A percentile compares a stretch with the other conserved stretches of the same genome.
Evolutionary conservation across 2,888 invertebrate species (phyloP).

Genomic region (Pandemis heparana): DNA sequence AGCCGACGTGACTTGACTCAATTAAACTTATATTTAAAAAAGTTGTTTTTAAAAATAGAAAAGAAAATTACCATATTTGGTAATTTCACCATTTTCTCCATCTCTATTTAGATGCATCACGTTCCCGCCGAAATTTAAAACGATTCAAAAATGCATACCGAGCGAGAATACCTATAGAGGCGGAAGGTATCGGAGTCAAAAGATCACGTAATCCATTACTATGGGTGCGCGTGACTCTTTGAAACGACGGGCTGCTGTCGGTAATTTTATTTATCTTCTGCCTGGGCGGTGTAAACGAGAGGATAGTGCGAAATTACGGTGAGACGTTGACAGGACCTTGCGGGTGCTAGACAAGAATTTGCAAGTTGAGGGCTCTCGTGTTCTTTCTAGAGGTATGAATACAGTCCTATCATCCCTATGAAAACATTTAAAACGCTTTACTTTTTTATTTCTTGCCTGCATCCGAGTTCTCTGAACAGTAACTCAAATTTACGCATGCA

Average conservation of each 20-base stretch:
- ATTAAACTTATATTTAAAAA: not conserved
- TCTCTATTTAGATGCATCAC: conserved; percentile 16
- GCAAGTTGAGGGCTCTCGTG: conserved; percentile 1
- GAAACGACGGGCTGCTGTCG: conserved; percentile 53
- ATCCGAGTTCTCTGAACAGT: too few species aligned
- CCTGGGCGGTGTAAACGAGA: conserved; percentile 15
- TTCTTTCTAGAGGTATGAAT: not conserved
- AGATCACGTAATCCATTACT: conserved; percentile 80
- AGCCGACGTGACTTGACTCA: too few species aligned
- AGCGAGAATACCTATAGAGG: conserved; percentile 54
- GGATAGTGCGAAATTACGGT: conserved; percentile 14
- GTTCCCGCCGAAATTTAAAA: conserved; percentile 36
- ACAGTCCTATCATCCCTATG: not conserved
- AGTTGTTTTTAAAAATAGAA: not conserved
- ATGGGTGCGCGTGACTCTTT: conserved; percentile 68
- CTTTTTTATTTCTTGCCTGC: not conserved
- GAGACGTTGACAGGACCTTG: conserved; percentile 1
- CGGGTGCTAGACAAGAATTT: not conserved
- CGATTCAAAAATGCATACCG: conserved; percentile 50
- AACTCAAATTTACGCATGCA: too few species aligned
- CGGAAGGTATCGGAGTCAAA: conserved; percentile 48
- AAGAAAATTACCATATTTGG: too few species aligned
- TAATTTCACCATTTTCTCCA: not conserved
- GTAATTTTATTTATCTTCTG: conserved; percentile 69
- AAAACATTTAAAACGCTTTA: not conserved